Conservation (phyloP, 2,113 vertebrate genomes). For the Prionailurus bengalensis region DNA sequence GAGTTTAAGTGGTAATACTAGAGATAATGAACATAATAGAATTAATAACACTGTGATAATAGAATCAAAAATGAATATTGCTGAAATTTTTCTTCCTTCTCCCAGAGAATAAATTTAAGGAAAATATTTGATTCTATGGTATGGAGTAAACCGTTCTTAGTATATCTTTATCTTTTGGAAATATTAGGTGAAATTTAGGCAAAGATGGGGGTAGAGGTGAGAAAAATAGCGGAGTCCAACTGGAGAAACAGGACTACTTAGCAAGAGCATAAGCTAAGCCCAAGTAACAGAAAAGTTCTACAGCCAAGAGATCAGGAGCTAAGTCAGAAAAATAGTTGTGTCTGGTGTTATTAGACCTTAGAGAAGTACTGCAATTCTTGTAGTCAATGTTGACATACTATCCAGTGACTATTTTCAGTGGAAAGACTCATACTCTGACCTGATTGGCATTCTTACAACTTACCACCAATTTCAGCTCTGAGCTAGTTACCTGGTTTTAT, state of each 20-base stretch:
- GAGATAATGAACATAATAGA: neutral
- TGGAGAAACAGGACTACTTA: neutral
- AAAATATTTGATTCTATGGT: neutral
- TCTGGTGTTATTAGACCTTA: neutral
- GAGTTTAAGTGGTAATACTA: neutral
- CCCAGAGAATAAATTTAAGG: neutral
- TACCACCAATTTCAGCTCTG: neutral
- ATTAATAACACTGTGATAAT: neutral
- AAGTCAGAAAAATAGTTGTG: neutral
- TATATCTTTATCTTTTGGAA: neutral
- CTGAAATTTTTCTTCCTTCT: neutral
- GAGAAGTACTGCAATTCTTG: neutral
- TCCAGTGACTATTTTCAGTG: neutral
- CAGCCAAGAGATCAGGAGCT: neutral
- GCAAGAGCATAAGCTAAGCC: neutral
- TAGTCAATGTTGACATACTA: conserved; percentile 11
- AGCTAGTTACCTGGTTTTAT: neutral
- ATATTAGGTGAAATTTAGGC: neutral
- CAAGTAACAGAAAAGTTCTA: neutral
- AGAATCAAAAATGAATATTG: neutral
- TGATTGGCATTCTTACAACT: neutral
- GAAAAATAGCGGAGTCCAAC: neutral
- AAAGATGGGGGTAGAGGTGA: neutral
- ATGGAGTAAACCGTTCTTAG: neutral
- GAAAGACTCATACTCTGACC: neutral